Conservation (phyloP, 2,797 vertebrate genomes). For the Onychomys arenicola region DNA sequence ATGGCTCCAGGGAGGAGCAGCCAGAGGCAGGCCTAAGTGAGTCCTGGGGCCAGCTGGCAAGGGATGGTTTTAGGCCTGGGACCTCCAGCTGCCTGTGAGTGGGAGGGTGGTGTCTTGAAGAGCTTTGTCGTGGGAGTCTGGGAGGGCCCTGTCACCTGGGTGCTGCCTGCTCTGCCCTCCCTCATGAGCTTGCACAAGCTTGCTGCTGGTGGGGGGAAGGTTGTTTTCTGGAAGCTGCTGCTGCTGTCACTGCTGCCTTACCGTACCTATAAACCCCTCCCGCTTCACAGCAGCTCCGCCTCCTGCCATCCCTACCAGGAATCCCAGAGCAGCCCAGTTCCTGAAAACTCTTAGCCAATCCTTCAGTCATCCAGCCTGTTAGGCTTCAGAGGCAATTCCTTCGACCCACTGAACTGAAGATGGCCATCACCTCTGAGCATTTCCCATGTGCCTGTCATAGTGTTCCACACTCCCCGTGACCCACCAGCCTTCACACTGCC, state of each 20-base stretch:
- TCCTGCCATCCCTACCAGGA: not conserved
- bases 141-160: not conserved
- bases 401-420: rapidly evolving
- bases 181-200: not conserved
- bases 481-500: not conserved
- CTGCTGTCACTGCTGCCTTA: not conserved
- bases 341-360: not conserved
- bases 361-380: not conserved
- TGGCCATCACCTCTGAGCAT: not conserved
- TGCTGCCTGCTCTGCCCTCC: not conserved
- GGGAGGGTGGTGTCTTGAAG: not conserved
- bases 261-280: not conserved
- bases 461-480: rapidly evolving
- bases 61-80: not conserved
- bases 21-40: not conserved
- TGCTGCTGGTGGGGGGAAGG: not conserved
- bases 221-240: conserved; percentile 16
- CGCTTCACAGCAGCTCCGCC: not conserved
- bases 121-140: not conserved
- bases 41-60: not conserved
- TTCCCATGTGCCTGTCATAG: not conserved
- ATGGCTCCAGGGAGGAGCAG: not conserved
- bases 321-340: not conserved
- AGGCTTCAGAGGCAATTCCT: not conserved
- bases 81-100: not conserved